Percentiles rank a stretch among this genome's conserved stretches.
Conservation (phyloP, 2,888 invertebrate genomes). For the Biston betularia region DNA sequence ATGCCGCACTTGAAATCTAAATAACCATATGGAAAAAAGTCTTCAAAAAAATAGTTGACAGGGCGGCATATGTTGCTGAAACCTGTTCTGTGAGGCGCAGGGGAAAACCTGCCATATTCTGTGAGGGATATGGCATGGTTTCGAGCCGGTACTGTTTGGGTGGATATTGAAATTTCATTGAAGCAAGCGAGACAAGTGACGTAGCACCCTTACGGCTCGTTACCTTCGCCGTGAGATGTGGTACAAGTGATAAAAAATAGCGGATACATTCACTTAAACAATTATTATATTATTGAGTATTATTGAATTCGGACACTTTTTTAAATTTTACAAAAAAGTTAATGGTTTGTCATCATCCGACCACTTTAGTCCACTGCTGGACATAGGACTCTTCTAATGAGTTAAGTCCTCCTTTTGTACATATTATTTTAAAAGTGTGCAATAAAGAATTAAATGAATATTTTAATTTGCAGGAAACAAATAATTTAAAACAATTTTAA, state of each 20-base stretch:
- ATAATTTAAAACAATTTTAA: not conserved
- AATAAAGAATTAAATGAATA: too few relatives aligned
- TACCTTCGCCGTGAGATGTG: constrained; percentile 47
- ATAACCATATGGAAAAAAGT: constrained; percentile 45
- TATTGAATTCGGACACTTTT: too few relatives aligned
- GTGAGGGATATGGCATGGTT: constrained; percentile 32
- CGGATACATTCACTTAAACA: constrained; percentile 5
- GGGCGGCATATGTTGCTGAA: constrained; percentile 46
- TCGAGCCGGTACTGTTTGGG: constrained; percentile 34
- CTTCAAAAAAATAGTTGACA: constrained; percentile 54
- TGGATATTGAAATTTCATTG: constrained; percentile 67
- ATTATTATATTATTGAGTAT: not conserved
- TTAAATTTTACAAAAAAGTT: too few relatives aligned
- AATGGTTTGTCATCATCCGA: too few relatives aligned
- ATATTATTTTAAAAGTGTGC: too few relatives aligned
- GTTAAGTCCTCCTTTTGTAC: too few relatives aligned
- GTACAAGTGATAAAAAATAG: constrained; percentile 45
- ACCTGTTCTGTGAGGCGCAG: constrained; percentile 4
- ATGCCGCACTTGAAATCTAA: constrained; percentile 44
- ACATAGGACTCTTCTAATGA: too few relatives aligned
- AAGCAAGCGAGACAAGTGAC: constrained; percentile 60
- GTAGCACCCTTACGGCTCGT: constrained; percentile 59
- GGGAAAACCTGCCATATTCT: constrained; percentile 32
- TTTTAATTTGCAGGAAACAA: not conserved
- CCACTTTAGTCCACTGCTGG: too few relatives aligned